These are phyloP conservation scores for Cuniculus paca DNA, from an alignment of 2,797 vertebrate species.

Conservation along the genomic window DNA sequence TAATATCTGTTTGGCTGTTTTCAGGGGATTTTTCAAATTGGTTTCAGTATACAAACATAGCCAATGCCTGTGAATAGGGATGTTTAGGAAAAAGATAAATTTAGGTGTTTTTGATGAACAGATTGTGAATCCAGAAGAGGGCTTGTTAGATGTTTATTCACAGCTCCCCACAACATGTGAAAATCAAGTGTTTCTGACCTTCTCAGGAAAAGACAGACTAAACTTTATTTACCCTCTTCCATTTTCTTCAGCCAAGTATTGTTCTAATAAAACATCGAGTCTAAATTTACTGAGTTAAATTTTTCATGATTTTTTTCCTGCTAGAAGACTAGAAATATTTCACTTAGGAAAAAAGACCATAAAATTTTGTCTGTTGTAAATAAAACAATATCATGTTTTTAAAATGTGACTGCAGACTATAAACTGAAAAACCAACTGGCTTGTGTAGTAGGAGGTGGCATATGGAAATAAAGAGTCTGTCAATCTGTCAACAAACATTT, in stretches of 20 bases:
- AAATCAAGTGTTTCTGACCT: conserved; percentile 46
- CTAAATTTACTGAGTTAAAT: conserved; percentile 57
- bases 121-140: conserved; percentile 58
- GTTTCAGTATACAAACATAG: not conserved
- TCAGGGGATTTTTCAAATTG: conserved; percentile 6
- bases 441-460: conserved; percentile 47
- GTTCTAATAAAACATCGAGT: conserved; percentile 40
- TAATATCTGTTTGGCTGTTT: not conserved
- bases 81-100: conserved; percentile 39
- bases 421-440: conserved; percentile 69
- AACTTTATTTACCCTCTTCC: conserved; percentile 58
- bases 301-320: conserved; percentile 38
- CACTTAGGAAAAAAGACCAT: not conserved
- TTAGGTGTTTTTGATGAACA: conserved; percentile 67
- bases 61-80: not conserved
- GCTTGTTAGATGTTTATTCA: conserved; percentile 59
- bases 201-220: conserved; percentile 11
- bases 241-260: conserved; percentile 34
- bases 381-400: conserved; percentile 69
- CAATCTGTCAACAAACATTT: conserved; percentile 65
- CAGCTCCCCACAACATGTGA: not conserved
- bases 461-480: conserved; percentile 62
- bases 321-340: conserved; percentile 47
- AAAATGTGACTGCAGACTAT: conserved; percentile 62
- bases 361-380: conserved; percentile 68